phyloP scores from a whole-genome alignment of 2,888 invertebrate species.

The Chrysolina haemoptera region DNA sequence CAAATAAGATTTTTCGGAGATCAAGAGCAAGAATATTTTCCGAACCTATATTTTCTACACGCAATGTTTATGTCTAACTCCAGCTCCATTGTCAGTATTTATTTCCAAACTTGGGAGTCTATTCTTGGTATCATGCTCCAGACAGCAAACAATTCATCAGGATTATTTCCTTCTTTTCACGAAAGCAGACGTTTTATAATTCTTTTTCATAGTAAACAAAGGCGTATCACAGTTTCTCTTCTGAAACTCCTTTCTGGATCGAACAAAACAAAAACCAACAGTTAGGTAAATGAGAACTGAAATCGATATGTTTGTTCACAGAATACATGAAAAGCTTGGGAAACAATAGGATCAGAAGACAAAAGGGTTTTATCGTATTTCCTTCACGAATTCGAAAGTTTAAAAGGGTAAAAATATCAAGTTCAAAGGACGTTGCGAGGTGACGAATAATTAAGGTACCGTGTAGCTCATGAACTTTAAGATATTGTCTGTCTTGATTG shows the following conservation, averaged over 20 bases:
- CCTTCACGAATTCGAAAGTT: neutral
- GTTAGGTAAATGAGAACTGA: slow-evolving; percentile 20
- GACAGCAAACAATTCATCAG: neutral
- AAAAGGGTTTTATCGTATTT: slow-evolving; percentile 10
- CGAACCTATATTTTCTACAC: neutral
- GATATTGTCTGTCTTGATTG: neutral
- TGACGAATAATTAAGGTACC: neutral
- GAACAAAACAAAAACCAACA: slow-evolving; percentile 13
- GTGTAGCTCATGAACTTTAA: neutral
- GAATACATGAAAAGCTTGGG: slow-evolving; percentile 10
- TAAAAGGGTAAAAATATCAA: neutral
- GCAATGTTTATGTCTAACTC: neutral
- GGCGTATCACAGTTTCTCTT: neutral
- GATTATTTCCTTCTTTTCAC: neutral
- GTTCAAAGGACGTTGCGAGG: neutral
- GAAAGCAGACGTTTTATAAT: neutral
- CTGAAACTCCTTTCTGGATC: neutral
- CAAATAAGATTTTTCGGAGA: neutral
- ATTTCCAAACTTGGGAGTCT: neutral
- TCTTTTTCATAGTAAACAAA: neutral
- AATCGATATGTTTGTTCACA: slow-evolving; percentile 17
- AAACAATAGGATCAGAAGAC: slow-evolving; percentile 1
- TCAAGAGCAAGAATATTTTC: neutral
- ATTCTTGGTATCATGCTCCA: neutral
- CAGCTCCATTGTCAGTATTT: neutral